These are phyloP conservation scores for Carposina sasakii DNA, from an alignment of 1,140 invertebrate species.

Conservation along the genomic window DNA sequence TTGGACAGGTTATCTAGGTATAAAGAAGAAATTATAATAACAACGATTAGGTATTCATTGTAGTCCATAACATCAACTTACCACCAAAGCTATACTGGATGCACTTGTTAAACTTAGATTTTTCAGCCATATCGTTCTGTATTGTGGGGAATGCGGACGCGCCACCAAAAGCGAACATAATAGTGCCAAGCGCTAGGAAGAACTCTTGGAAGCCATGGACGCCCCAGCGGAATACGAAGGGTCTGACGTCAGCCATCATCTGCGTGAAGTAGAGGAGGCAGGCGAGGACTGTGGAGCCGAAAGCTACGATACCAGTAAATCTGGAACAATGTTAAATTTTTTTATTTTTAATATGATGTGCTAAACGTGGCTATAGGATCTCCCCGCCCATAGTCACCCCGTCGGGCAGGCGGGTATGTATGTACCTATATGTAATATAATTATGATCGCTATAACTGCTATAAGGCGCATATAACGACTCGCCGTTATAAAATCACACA, in stretches of 20 bases:
- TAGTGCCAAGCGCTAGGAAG: slow-evolving; percentile 77
- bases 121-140: slow-evolving; percentile 80
- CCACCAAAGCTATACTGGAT: slow-evolving; percentile 71
- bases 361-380: too few relatives aligned
- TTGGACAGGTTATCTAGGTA: background rate
- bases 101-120: slow-evolving; percentile 72
- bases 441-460: background rate
- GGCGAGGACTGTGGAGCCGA: slow-evolving; percentile 73
- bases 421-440: too few relatives aligned
- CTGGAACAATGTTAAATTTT: too few relatives aligned
- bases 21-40: background rate
- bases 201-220: slow-evolving; percentile 69
- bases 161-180: slow-evolving; percentile 80
- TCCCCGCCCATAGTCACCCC: too few relatives aligned
- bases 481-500: too few relatives aligned
- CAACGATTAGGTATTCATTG: background rate
- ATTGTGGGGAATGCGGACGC: slow-evolving; percentile 81
- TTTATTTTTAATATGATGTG: too few relatives aligned
- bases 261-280: slow-evolving; percentile 76
- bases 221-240: slow-evolving; percentile 47
- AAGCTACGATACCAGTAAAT: slow-evolving; percentile 68
- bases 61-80: slow-evolving; percentile 27
- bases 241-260: slow-evolving; percentile 67
- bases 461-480: too few relatives aligned
- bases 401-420: too few relatives aligned